These are phyloP conservation scores for Drosophila suboccidentalis DNA, from an alignment of 2,888 invertebrate genomes.

Conservation along the genomic window DNA sequence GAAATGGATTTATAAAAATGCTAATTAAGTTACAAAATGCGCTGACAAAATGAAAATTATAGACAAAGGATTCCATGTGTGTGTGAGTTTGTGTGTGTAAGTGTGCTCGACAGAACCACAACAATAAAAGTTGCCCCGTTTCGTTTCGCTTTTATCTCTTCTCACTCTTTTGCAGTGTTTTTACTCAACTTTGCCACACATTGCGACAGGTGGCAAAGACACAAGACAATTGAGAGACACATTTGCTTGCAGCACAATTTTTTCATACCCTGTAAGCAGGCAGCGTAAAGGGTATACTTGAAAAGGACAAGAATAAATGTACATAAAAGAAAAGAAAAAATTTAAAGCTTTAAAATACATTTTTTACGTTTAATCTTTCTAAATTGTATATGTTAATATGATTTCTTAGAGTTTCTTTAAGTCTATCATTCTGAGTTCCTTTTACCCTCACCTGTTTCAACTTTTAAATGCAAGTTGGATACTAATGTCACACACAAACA, in stretches of 20 bases:
- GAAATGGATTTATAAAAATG: conserved; percentile 61
- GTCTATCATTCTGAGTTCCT: too few species aligned
- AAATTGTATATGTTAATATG: not conserved
- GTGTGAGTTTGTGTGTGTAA: conserved; percentile 25
- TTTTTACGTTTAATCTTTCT: not conserved
- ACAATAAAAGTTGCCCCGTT: conserved; percentile 8
- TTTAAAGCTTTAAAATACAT: too few species aligned
- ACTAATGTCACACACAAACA: not conserved
- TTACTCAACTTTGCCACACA: conserved; percentile 24
- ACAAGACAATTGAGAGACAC: conserved; percentile 57
- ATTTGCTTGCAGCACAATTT: conserved; percentile 9
- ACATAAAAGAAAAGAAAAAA: too few species aligned
- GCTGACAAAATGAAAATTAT: conserved; percentile 71
- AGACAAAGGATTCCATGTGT: conserved; percentile 50
- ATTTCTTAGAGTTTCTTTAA: not conserved
- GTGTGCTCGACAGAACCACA: conserved; percentile 33
- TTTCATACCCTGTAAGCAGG: not conserved
- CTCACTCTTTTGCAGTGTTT: not conserved
- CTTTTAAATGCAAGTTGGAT: not conserved
- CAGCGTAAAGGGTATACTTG: not conserved
- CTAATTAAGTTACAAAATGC: conserved; percentile 77
- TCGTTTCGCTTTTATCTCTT: conserved; percentile 12
- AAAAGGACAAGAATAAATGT: not conserved
- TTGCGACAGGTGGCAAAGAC: conserved; percentile 68
- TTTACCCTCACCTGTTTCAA: not conserved